Conservation (phyloP, 23 tunicate species). For the Ascidia mentula region DNA sequence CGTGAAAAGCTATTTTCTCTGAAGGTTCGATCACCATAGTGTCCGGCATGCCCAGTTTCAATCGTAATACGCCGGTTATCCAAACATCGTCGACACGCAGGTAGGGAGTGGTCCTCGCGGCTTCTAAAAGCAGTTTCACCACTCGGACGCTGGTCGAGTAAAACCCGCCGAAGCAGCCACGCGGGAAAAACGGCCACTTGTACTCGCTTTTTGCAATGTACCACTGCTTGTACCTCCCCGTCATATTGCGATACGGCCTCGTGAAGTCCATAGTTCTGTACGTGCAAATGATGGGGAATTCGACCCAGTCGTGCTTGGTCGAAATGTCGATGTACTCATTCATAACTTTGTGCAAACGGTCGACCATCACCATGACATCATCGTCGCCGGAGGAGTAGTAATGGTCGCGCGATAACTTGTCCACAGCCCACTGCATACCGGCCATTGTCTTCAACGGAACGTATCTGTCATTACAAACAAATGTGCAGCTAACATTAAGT, state of each 20-base stretch:
- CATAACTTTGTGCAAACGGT: background rate
- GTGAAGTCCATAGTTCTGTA: constrained; percentile 3
- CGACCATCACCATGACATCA: constrained; percentile 1
- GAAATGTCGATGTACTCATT: background rate
- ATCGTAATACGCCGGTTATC: background rate
- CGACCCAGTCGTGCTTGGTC: background rate
- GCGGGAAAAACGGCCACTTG: constrained; percentile 7
- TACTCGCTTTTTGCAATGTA: background rate
- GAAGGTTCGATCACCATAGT: background rate
- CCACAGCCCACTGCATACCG: constrained; percentile 1
- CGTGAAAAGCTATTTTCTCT: background rate
- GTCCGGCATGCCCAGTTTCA: constrained; percentile 1
- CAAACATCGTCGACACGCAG: background rate
- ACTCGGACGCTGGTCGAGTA: background rate
- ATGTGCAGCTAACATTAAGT: no score
- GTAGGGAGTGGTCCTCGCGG: background rate
- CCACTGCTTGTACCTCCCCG: constrained; percentile 1
- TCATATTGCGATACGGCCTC: background rate
- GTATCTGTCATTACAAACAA: background rate
- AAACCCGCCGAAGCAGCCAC: background rate
- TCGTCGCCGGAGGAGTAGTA: constrained; percentile 10
- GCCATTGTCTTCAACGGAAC: background rate
- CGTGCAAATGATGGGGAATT: background rate
- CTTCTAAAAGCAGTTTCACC: background rate
- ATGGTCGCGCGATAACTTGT: background rate